Evolutionary conservation across 2,888 invertebrate genomes (phyloP).

Genomic region (Platycheirus albimanus): DNA sequence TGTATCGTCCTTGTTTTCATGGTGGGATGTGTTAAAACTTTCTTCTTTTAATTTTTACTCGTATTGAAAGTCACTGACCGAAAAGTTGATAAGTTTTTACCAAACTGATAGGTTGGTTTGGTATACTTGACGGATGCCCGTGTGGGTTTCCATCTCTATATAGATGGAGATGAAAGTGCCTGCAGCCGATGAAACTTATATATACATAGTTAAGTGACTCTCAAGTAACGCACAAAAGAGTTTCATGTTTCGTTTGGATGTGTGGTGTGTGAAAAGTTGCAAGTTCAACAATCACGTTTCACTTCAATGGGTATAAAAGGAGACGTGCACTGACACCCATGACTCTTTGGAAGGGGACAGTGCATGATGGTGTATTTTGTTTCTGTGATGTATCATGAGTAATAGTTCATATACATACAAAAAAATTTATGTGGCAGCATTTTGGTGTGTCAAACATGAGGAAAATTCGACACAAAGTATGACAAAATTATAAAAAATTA

Average conservation of each 20-base stretch:
- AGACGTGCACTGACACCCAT: too few species aligned
- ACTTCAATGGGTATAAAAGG: not conserved
- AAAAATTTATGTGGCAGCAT: too few species aligned
- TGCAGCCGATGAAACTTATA: not conserved
- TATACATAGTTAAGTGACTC: not conserved
- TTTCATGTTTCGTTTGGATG: constrained; percentile 1
- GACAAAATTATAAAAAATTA: too few species aligned
- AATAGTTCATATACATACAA: too few species aligned
- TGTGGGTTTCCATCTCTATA: not conserved
- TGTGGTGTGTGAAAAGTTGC: constrained; percentile 9
- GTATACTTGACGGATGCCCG: not conserved
- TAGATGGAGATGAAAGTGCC: not conserved
- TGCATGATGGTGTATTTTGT: too few species aligned
- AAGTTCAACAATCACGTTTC: constrained; percentile 4
- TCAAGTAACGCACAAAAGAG: not conserved
- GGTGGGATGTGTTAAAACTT: too few species aligned
- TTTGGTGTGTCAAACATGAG: too few species aligned
- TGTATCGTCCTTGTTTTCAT: too few species aligned
- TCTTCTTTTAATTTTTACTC: too few species aligned
- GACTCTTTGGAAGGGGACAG: too few species aligned
- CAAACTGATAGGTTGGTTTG: not conserved
- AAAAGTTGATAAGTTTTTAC: constrained; percentile 13
- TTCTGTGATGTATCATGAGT: too few species aligned
- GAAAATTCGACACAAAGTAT: too few species aligned
- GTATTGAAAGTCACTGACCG: constrained; percentile 31